Percentiles rank a stretch among this genome's conserved stretches.
Conservation (phyloP, 2,797 vertebrate species). For the Melanotaenia nigrans region DNA sequence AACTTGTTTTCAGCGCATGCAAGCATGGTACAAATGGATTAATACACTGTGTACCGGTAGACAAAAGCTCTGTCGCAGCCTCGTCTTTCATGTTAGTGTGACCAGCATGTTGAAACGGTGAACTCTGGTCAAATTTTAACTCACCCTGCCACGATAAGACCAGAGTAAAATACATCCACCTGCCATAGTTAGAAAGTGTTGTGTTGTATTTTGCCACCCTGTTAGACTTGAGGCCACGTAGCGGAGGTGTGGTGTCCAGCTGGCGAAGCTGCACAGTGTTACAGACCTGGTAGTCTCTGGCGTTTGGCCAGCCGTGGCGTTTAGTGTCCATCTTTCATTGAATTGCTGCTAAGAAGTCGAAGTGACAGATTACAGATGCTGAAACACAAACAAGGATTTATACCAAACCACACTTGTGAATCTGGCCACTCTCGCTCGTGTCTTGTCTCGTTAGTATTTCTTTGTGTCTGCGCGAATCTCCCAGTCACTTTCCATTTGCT, state of each 20-base stretch:
- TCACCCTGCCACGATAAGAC: not conserved
- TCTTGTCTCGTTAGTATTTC: conserved; percentile 45
- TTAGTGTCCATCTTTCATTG: not conserved
- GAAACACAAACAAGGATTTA: conserved; percentile 12
- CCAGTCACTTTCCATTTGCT: conserved; percentile 58
- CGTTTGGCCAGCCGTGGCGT: not conserved
- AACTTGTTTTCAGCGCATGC: not conserved
- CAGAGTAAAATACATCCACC: not conserved
- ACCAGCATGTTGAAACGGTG: not conserved
- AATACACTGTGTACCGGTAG: not conserved
- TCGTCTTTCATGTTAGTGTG: conserved; percentile 6
- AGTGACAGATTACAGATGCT: conserved; percentile 40
- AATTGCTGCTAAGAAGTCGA: conserved; percentile 12
- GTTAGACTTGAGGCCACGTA: conserved; percentile 4
- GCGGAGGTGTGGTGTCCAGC: conserved; percentile 16
- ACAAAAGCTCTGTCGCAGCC: not conserved
- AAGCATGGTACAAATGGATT: not conserved
- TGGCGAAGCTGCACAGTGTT: conserved; percentile 5
- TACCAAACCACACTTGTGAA: conserved; percentile 27
- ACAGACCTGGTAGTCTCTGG: conserved; percentile 7
- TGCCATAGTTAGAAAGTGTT: not conserved
- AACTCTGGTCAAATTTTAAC: not conserved
- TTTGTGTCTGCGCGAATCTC: conserved; percentile 25
- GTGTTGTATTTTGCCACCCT: not conserved
- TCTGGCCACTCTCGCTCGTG: conserved; percentile 41